Evolutionary conservation across 1,140 invertebrate genomes (phyloP).

Genomic region (Artemia franciscana): DNA sequence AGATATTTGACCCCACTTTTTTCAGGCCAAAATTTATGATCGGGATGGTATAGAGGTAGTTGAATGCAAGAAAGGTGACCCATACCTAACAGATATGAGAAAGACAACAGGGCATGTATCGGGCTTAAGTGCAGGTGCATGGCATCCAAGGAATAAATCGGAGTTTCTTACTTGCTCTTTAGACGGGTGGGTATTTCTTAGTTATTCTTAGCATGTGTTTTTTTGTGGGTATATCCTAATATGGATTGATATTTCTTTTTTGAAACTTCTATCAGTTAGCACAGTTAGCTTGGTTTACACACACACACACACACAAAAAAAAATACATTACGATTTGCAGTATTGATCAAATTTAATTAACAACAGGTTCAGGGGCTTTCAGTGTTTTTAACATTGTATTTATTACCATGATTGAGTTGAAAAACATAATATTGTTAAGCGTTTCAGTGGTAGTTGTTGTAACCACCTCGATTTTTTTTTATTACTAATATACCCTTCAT

Average conservation of each 20-base stretch:
- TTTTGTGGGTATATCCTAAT: not conserved
- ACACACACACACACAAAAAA: too few species aligned
- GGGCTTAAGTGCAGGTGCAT: constrained; percentile 65
- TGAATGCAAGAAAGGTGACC: constrained; percentile 89
- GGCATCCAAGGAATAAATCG: constrained; percentile 73
- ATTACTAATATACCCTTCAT: too few species aligned
- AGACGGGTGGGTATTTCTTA: constrained; percentile 39
- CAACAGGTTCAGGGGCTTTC: too few species aligned
- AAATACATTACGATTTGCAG: too few species aligned
- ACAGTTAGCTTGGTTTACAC: too few species aligned
- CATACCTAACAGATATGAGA: constrained; percentile 83
- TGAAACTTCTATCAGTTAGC: not conserved
- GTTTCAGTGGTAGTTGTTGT: too few species aligned
- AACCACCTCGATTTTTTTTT: too few species aligned
- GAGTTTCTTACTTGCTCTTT: constrained; percentile 86
- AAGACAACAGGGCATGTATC: constrained; percentile 89
- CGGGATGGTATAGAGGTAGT: constrained; percentile 84
- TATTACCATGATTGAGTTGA: too few species aligned
- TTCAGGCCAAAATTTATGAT: constrained; percentile 69
- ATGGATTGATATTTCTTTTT: not conserved
- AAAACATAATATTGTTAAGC: too few species aligned
- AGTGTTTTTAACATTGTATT: too few species aligned
- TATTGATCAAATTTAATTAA: too few species aligned
- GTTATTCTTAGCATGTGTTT: not conserved
- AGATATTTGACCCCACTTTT: too few species aligned